phyloP scores from a whole-genome alignment of 2,888 invertebrate species.

The Drosophila yooni region DNA sequence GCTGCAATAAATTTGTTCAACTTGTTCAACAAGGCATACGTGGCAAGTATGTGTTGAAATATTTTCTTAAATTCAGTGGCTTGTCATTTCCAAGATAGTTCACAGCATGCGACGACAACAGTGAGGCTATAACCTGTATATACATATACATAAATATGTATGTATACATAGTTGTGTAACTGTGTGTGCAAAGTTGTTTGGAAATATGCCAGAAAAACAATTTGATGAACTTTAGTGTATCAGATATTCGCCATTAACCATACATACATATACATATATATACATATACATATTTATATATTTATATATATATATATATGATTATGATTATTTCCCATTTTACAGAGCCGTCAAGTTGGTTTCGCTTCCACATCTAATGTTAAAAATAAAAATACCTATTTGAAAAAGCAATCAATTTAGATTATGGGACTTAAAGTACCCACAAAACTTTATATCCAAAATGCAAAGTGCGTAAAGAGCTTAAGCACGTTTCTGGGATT shows the following conservation, averaged over 20 bases:
- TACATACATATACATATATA: neutral
- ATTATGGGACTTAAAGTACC: slow-evolving; percentile 11
- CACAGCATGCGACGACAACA: neutral
- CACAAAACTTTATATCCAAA: slow-evolving; percentile 5
- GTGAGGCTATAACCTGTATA: slow-evolving; percentile 5
- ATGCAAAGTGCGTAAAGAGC: slow-evolving; percentile 14
- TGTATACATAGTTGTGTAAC: neutral
- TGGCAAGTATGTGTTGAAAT: slow-evolving; percentile 28
- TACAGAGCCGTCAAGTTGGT: neutral
- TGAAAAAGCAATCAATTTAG: slow-evolving; percentile 18
- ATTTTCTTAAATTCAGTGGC: slow-evolving; percentile 9
- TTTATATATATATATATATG: neutral
- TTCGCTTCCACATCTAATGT: neutral
- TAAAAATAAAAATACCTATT: neutral
- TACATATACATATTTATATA: neutral
- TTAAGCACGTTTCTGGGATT: slow-evolving; percentile 34
- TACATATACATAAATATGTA: neutral
- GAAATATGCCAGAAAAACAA: slow-evolving; percentile 4
- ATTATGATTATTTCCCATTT: neutral
- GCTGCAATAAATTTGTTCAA: slow-evolving; percentile 23
- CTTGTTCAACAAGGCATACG: neutral
- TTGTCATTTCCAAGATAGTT: slow-evolving; percentile 18
- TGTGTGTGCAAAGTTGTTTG: neutral
- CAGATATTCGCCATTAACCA: no score
- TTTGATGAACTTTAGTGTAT: neutral